Evolutionary conservation across 2,113 vertebrate species (phyloP), one percentile per base, ranked within the genome.

Genomic region (Lagenorhynchus albirostris): DNA sequence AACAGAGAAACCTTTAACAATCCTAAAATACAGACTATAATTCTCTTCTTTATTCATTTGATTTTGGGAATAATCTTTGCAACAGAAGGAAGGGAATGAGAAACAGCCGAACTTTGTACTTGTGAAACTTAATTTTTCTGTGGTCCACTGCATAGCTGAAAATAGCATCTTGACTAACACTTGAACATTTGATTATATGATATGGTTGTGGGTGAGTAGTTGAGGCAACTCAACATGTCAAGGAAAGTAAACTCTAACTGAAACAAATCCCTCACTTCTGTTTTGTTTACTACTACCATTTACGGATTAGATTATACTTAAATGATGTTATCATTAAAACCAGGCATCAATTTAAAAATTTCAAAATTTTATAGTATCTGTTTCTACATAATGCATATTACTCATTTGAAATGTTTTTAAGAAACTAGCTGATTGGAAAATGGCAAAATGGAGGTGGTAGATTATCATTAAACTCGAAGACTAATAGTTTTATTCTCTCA

Each of bases 1-100:
- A 89, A 73, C 96, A 95, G 83, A 97, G 96, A 97, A 98, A 98
- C 96, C 97, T 68, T 97, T 95, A 97, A 98, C 96, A 97, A 97
- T 97, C 90, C 90, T 96, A 96, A 98, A 98, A 79, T 86, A 41
- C 38, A 90, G 76, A 96, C 36, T 31, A 90, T 76, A 62, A 38
- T 95, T 97, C 80, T 98, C 80, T 91, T 97, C 98, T 97, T 96
- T 80, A 96, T 97, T 98, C 97, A 97, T 96, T 87, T 94, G n/a
- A 92, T 92, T 84, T 96, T 85, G 36, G 8, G 93, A 96, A 67
- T 93, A 62, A 63, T 90, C 89, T 85, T 93, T 94, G 67, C n/a
- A 90, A 67, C 97, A 96, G 4, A 97, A 77, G 68, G 4, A 87
- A 77, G 47, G 81, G 91, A 97, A 92, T 95, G 93, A 70, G 26